These are phyloP conservation scores for Lochmaea capreae DNA, from an alignment of 2,888 invertebrate species.

Conservation along the genomic window DNA sequence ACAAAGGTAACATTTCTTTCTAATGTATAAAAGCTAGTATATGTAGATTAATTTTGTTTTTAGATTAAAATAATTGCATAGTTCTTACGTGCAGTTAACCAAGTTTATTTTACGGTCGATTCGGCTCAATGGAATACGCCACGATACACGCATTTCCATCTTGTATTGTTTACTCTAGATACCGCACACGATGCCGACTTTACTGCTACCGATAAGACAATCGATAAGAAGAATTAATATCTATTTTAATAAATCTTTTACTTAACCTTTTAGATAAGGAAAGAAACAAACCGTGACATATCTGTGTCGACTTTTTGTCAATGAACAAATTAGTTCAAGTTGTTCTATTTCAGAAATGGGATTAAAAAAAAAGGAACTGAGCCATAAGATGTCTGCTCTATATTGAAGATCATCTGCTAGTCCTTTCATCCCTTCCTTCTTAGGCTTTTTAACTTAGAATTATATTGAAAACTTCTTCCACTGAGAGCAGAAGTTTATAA, in stretches of 20 bases:
- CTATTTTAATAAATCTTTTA: slow-evolving; percentile 2
- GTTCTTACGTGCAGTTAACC: slow-evolving; percentile 3
- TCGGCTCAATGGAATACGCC: slow-evolving; percentile 35
- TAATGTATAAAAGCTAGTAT: not conserved
- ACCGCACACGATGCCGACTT: slow-evolving; percentile 32
- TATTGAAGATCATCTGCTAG: too few species aligned
- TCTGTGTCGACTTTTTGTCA: not conserved
- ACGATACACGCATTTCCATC: slow-evolving; percentile 40
- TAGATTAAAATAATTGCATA: not conserved
- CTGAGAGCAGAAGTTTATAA: too few species aligned
- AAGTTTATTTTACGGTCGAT: not conserved
- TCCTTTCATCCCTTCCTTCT: too few species aligned
- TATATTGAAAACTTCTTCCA: too few species aligned
- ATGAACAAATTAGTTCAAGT: not conserved
- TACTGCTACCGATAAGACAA: slow-evolving; percentile 5
- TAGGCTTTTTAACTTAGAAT: too few species aligned
- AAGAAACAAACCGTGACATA: not conserved
- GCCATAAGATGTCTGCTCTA: too few species aligned
- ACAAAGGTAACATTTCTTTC: too few species aligned
- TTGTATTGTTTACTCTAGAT: slow-evolving; percentile 36
- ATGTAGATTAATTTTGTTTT: not conserved
- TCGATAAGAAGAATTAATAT: slow-evolving; percentile 5
- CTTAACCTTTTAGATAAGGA: not conserved
- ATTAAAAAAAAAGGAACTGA: not conserved
- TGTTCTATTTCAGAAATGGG: too few species aligned